Evolutionary conservation across 2,797 vertebrate species (phyloP), one percentile per base, ranked within the genome.

Genomic region (Falco columbarius): DNA sequence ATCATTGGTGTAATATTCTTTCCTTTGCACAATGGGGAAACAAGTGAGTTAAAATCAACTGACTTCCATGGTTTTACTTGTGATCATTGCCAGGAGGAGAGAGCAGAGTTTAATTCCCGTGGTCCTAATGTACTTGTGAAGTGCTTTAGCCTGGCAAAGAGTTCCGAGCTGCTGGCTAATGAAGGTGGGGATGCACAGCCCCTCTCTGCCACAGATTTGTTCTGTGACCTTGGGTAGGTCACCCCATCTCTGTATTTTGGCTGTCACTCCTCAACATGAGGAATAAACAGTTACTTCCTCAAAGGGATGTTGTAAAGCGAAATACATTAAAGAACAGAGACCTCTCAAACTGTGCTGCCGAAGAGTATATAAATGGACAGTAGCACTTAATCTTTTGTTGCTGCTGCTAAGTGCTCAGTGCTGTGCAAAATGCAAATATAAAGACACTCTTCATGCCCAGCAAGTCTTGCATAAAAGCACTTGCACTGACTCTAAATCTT

Each of bases 361-460:
- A 49, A 34, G 73, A 62, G 3, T 56, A 26, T 1, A 74, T n/a
- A 77, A 79, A 72, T 54, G 66, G 81, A 36, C 52, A 89, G 90
- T 2, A 77, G n/a, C 12, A 49, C 56, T 92, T n/a, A 44, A 27
- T 67, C 44, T 63, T 92, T 84, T 71, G 56, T 76, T 95, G 67
- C 40, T 80, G 63, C 59, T 89, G 63, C 66, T 55, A 76, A 89
- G 63, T 80, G 83, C 68, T 81, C 70, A 62, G 10, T 55, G 70
- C 77, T 92, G 67, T 89, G 88, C 89, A 94, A 94, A 89, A 93
- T 66, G 66, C 55, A 81, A 90, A 89, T 96, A 55, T 29, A 83
- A 94, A 86, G 51, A 59, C 17, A 27, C 9, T 32, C 12, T 62
- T 32, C 30, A 24, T 76, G 83, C 42, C 65, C 67, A 73, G 81